Evolutionary conservation across 2,888 invertebrate genomes (phyloP).

Genomic region (Cephonodes hylas): DNA sequence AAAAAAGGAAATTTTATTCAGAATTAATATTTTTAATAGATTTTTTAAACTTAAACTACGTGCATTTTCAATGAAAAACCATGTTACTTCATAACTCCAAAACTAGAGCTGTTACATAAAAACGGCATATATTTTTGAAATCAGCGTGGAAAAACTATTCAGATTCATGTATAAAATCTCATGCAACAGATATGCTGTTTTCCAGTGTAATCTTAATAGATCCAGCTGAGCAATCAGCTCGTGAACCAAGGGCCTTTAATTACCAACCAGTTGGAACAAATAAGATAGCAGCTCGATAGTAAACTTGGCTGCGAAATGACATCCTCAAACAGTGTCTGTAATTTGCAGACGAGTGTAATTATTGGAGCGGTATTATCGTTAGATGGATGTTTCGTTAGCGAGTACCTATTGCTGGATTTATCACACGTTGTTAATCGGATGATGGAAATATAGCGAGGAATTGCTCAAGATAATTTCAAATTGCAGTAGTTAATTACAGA

Average conservation of each 20-base stretch:
- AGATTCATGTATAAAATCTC: too few species aligned
- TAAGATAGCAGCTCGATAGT: conserved; percentile 5
- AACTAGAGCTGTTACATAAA: too few species aligned
- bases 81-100: too few species aligned
- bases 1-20: too few species aligned
- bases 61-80: too few species aligned
- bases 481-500: too few species aligned
- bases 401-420: neutral
- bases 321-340: neutral
- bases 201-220: neutral
- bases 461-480: neutral
- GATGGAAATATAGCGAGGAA: neutral
- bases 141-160: too few species aligned
- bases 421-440: neutral
- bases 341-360: conserved; percentile 16
- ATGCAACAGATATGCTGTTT: too few species aligned
- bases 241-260: conserved; percentile 1
- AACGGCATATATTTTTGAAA: too few species aligned
- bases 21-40: too few species aligned
- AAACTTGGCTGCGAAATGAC: conserved; percentile 5
- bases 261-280: neutral
- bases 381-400: neutral
- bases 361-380: conserved; percentile 10
- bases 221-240: neutral
- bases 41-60: too few species aligned